Percentiles rank a stretch among this genome's conserved stretches.
These are phyloP conservation scores for Drepana falcataria DNA, from an alignment of 2,888 invertebrate genomes.

Conservation along the genomic window DNA sequence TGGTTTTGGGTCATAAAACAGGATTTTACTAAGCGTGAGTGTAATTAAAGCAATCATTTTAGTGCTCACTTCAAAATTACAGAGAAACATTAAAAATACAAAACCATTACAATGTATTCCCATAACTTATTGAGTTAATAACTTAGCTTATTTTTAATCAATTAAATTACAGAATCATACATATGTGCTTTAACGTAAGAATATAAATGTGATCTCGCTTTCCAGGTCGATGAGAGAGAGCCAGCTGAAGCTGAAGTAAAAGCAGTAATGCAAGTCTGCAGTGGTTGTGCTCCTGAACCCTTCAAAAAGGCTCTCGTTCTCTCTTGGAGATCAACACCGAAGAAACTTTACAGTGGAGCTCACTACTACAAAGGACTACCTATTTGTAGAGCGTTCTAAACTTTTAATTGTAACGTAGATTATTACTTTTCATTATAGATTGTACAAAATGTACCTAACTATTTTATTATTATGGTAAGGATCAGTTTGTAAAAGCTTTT, in stretches of 20 bases:
- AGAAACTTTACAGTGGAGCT: slow-evolving; percentile 86
- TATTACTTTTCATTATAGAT: not conserved
- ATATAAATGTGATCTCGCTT: slow-evolving; percentile 18
- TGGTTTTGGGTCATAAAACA: too few species aligned
- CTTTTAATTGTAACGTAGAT: not conserved
- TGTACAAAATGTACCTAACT: not conserved
- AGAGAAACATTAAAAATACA: too few species aligned
- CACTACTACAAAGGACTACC: slow-evolving; percentile 83
- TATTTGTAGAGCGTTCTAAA: slow-evolving; percentile 81
- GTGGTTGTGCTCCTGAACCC: slow-evolving; percentile 86
- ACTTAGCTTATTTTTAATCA: too few species aligned
- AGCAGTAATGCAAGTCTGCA: slow-evolving; percentile 88
- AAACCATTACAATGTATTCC: too few species aligned
- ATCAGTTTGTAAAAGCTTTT: not conserved
- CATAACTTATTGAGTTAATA: too few species aligned
- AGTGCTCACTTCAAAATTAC: too few species aligned
- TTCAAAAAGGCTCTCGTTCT: slow-evolving; percentile 88
- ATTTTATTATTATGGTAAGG: not conserved
- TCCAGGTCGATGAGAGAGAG: slow-evolving; percentile 84
- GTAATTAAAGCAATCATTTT: too few species aligned
- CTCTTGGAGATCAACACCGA: slow-evolving; percentile 85
- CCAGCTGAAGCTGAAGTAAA: slow-evolving; percentile 91
- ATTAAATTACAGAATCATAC: too few species aligned
- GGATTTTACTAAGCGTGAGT: too few species aligned
- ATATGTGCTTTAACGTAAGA: not conserved